Evolutionary conservation across 2,113 vertebrate genomes (phyloP).

Genomic region (Alosa alosa): DNA sequence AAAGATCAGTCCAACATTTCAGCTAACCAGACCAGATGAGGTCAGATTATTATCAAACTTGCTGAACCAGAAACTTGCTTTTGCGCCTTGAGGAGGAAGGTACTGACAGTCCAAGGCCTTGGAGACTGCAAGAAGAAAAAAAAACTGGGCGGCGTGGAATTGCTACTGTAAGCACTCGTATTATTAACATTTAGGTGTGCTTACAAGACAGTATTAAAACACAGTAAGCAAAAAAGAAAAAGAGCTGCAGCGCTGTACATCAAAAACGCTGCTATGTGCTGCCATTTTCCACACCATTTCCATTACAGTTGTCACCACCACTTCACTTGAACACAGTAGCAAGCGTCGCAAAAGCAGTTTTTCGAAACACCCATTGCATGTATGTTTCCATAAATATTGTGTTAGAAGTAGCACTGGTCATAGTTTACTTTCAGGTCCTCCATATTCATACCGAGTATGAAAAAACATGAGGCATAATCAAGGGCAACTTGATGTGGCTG

Average conservation of each 20-base stretch:
- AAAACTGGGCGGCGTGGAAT: slow-evolving; percentile 46
- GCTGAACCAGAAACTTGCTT: slow-evolving; percentile 74
- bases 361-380: neutral
- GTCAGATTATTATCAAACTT: slow-evolving; percentile 76
- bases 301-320: neutral
- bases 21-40: slow-evolving; percentile 64
- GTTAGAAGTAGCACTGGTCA: neutral
- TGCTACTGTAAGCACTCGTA: slow-evolving; percentile 69
- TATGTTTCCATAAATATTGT: neutral
- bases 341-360: neutral
- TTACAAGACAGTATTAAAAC: slow-evolving; percentile 74
- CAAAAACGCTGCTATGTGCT: neutral
- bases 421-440: neutral
- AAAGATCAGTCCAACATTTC: neutral
- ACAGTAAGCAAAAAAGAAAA: slow-evolving; percentile 67
- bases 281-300: neutral
- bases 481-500: neutral
- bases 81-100: slow-evolving; percentile 63
- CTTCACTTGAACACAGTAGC: neutral
- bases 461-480: neutral
- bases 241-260: slow-evolving; percentile 57
- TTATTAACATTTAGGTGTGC: slow-evolving; percentile 74
- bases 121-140: slow-evolving; percentile 64
- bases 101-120: slow-evolving; percentile 73
- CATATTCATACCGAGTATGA: neutral